Percentiles rank a stretch among this genome's conserved stretches.
Evolutionary conservation across 2,888 invertebrate species (phyloP).

Genomic region (Seira ritae): DNA sequence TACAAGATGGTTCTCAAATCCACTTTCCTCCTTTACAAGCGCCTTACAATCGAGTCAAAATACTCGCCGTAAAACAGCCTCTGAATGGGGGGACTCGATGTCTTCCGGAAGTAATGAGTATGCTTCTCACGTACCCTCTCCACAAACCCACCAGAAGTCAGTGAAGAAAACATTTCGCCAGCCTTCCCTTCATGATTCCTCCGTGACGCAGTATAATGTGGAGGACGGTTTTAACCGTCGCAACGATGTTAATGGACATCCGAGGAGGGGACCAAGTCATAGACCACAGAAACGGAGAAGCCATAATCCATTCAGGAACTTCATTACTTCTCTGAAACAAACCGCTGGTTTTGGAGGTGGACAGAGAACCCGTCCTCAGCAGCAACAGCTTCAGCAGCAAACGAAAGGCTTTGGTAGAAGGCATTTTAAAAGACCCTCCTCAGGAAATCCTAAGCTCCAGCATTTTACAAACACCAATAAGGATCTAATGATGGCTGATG

Average conservation of each 20-base stretch:
- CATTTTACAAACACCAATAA: slow-evolving; percentile 52
- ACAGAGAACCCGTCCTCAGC: not conserved
- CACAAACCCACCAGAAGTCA: slow-evolving; percentile 8
- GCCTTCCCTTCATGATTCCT: not conserved
- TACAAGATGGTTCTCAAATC: slow-evolving; percentile 44
- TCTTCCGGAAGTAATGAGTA: slow-evolving; percentile 19
- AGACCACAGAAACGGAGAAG: slow-evolving; percentile 48
- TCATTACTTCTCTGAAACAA: slow-evolving; percentile 36
- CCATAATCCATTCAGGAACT: slow-evolving; percentile 54
- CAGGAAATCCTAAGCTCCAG: slow-evolving; percentile 41
- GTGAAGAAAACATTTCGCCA: slow-evolving; percentile 27
- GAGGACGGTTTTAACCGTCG: slow-evolving; percentile 33
- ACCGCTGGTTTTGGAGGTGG: not conserved
- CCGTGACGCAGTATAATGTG: slow-evolving; percentile 5
- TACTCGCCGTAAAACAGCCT: not conserved
- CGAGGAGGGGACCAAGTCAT: slow-evolving; percentile 6
- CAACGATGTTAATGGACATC: slow-evolving; percentile 16
- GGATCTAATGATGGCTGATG: slow-evolving; percentile 58
- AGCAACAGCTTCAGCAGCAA: not conserved
- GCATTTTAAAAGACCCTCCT: slow-evolving; percentile 37
- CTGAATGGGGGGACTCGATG: slow-evolving; percentile 25
- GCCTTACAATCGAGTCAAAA: not conserved
- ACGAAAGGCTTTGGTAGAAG: slow-evolving; percentile 34
- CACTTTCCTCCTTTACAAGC: not conserved
- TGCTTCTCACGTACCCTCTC: not conserved